phyloP scores from a whole-genome alignment of 2,797 vertebrate genomes.

The Semaprochilodus insignis region DNA sequence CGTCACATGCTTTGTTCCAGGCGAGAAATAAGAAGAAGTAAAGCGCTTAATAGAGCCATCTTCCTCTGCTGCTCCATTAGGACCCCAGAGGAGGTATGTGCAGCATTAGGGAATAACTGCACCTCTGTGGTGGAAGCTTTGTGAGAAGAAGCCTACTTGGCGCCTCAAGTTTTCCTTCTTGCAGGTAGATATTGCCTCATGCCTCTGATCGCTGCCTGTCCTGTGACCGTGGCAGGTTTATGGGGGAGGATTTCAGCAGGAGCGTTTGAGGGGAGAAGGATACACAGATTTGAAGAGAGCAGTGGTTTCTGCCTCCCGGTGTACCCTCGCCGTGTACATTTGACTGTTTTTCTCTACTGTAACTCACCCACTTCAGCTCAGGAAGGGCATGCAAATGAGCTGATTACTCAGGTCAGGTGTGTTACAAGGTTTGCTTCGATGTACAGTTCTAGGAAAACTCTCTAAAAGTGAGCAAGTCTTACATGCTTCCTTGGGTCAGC shows the following conservation, averaged over 20 bases:
- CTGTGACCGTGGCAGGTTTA: conserved; percentile 51
- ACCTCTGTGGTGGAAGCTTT: conserved; percentile 42
- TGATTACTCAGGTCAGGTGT: neutral
- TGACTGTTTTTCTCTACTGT: neutral
- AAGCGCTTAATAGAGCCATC: conserved; percentile 58
- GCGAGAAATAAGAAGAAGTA: conserved; percentile 23
- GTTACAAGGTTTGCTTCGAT: too few species aligned
- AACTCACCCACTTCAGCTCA: neutral
- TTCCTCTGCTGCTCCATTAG: conserved; percentile 50
- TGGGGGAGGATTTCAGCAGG: conserved; percentile 50
- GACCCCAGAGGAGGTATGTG: conserved; percentile 48
- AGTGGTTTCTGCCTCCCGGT: neutral
- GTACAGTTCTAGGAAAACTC: too few species aligned
- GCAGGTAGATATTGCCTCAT: conserved; percentile 83
- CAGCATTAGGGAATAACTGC: conserved; percentile 46
- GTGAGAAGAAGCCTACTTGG: conserved; percentile 72
- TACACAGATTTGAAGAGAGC: conserved; percentile 24
- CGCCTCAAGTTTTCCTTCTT: conserved; percentile 74
- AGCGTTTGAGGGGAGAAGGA: conserved; percentile 36
- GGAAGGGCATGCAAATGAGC: neutral
- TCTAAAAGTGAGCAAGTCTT: too few species aligned
- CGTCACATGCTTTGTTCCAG: conserved; percentile 22
- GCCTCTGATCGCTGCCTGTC: conserved; percentile 69
- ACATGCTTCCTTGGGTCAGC: too few species aligned
- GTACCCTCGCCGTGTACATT: neutral